A percentile compares a stretch with the other conserved stretches of the same genome.
phyloP scores from a whole-genome alignment of 2,797 vertebrate genomes.

The Pelodytes ibericus region DNA sequence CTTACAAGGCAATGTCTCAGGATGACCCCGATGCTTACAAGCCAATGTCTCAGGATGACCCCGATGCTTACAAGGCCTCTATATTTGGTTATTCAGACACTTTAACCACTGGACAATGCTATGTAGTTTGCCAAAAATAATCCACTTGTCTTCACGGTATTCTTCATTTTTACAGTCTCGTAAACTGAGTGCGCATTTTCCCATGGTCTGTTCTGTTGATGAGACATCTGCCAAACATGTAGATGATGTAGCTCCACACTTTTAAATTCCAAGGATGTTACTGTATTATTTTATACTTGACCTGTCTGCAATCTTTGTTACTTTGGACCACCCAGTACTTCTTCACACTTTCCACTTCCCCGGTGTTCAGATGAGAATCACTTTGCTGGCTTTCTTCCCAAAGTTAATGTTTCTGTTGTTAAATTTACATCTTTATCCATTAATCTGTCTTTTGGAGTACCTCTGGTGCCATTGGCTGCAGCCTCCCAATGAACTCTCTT shows the following conservation, averaged over 20 bases:
- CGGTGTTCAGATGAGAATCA: not conserved
- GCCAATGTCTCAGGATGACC: too few species aligned
- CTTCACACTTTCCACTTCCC: slow-evolving; percentile 16
- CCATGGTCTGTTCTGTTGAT: not conserved
- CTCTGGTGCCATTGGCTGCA: not conserved
- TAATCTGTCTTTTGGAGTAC: not conserved
- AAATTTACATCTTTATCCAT: not conserved
- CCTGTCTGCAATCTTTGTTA: slow-evolving; percentile 30
- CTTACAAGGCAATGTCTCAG: too few species aligned
- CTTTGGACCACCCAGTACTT: slow-evolving; percentile 13
- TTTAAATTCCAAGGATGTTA: slow-evolving; percentile 13
- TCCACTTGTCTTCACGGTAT: not conserved
- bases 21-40: too few species aligned
- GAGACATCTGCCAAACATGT: slow-evolving; percentile 3
- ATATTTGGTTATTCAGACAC: not conserved
- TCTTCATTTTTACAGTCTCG: not conserved
- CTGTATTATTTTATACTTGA: slow-evolving; percentile 25
- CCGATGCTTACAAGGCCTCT: not conserved
- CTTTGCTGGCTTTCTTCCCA: not conserved
- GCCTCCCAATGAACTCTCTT: not conserved
- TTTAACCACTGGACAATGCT: not conserved
- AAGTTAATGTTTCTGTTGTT: slow-evolving; percentile 5
- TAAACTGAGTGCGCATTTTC: slow-evolving; percentile 1
- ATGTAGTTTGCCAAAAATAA: not conserved
- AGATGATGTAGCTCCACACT: slow-evolving; percentile 4